phyloP scores from a whole-genome alignment of 2,888 invertebrate species.

The Sesamia inferens region DNA sequence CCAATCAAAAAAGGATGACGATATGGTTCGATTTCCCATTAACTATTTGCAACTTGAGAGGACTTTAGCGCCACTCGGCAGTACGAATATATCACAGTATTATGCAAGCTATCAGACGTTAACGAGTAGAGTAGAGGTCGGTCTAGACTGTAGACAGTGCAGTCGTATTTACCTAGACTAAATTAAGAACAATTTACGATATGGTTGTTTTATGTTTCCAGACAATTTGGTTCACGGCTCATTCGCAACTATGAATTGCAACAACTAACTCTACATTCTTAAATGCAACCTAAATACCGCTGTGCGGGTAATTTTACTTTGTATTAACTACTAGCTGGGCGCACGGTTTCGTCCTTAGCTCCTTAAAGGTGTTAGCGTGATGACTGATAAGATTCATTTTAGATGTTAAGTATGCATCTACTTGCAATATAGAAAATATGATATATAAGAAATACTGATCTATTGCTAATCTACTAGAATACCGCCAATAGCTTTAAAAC shows the following conservation, averaged over 20 bases:
- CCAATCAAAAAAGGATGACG: no score
- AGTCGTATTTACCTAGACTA: slow-evolving; percentile 77
- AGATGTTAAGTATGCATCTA: background rate
- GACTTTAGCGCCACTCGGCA: slow-evolving; percentile 39
- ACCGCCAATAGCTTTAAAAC: background rate
- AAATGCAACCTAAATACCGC: slow-evolving; percentile 71
- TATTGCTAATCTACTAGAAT: background rate
- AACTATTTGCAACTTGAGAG: slow-evolving; percentile 34
- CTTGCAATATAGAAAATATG: no score
- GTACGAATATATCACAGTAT: slow-evolving; percentile 56
- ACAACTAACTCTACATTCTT: slow-evolving; percentile 68
- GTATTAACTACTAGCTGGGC: slow-evolving; percentile 28
- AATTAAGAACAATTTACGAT: slow-evolving; percentile 86
- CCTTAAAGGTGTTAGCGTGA: background rate
- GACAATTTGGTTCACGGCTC: slow-evolving; percentile 85
- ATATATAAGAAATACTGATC: no score
- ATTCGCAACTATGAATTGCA: slow-evolving; percentile 75
- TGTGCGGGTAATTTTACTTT: slow-evolving; percentile 47
- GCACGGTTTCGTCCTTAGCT: background rate
- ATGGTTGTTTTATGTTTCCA: slow-evolving; percentile 83
- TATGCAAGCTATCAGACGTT: slow-evolving; percentile 68
- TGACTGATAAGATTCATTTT: no score
- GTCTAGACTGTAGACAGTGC: slow-evolving; percentile 68
- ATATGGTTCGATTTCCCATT: slow-evolving; percentile 24
- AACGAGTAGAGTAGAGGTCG: slow-evolving; percentile 68